phyloP scores from a whole-genome alignment of 2,888 invertebrate species.

The Plagodis pulveraria region DNA sequence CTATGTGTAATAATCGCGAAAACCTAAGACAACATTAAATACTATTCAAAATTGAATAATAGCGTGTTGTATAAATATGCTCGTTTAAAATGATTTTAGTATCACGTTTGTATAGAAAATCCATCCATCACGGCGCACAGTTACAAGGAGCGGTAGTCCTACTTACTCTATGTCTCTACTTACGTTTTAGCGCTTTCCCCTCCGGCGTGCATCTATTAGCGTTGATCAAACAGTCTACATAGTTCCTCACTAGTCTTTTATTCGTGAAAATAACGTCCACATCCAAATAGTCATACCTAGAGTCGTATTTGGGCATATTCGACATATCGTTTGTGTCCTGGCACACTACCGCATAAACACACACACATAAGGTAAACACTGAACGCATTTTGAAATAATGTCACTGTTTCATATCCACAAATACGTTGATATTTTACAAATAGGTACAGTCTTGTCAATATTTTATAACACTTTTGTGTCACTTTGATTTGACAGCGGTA shows the following conservation, averaged over 20 bases:
- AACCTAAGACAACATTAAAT: too few relatives aligned
- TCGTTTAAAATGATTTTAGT: too few relatives aligned
- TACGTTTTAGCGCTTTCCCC: conserved; percentile 89
- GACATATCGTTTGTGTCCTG: conserved; percentile 65
- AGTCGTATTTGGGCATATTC: conserved; percentile 76
- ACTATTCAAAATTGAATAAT: too few relatives aligned
- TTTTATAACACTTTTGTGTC: too few relatives aligned
- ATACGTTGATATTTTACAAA: not conserved
- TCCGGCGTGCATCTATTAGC: conserved; percentile 89
- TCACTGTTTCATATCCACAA: conserved; percentile 22
- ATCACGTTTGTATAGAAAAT: too few relatives aligned
- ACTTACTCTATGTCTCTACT: conserved; percentile 65
- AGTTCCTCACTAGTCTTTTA: conserved; percentile 88
- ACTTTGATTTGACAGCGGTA: too few relatives aligned
- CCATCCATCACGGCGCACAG: too few relatives aligned
- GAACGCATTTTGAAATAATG: conserved; percentile 58
- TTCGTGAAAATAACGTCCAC: conserved; percentile 88
- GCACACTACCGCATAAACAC: conserved; percentile 56
- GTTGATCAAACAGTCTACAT: conserved; percentile 88
- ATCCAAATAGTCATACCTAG: conserved; percentile 88
- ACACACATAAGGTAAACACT: conserved; percentile 61
- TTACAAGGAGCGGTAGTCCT: not conserved
- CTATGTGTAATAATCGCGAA: too few relatives aligned
- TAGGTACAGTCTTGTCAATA: too few relatives aligned
- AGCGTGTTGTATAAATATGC: too few relatives aligned